Base-by-base conservation (phyloP, 2,797 vertebrate genomes). In the Triplophysa bombifrons region DNA sequence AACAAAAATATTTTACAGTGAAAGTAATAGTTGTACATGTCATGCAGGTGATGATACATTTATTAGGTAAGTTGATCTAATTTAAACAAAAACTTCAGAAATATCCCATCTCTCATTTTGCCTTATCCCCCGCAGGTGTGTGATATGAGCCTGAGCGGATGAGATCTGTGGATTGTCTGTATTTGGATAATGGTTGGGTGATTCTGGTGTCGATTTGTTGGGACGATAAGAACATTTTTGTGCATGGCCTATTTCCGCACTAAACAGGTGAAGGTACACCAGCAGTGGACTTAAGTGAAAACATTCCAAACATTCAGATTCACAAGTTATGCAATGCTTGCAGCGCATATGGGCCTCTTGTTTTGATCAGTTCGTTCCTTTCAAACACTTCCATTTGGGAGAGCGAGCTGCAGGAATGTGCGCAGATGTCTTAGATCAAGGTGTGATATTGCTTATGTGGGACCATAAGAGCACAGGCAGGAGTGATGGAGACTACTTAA, bases 231-330 rank as follows among this genome's bases (percentile, higher is more conserved):
- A 68, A 0, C 17, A 44, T 27, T 67, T 58, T 53, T 84, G 70
- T 68, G 51, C 68, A 72, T 17, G 3, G 30, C 61, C 13, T 22
- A 56, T 11, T 10, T 74, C 19, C 34, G 44, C 75, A 65, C 66
- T 83, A 66, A 83, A 75, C 80, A 86, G 75, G 77, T 87, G 50
- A 80, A 85, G 78, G 76, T 85, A 58, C 71, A 79, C 82, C 76
- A 27, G 17, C 48, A 61, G 67, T 55, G 20, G 34, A 55, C 50
- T 38, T 66, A 19, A 83, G 77, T 10, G 51, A 80, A 34, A 66
- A 70, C 78, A 86, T 88, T 86, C 82, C 82, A 82, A 73, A 73
- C 78, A 85, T 88, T 86, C 83, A 48, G 14, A 68, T 72, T n/a
- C n/a, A 50, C 65, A 74, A n/a, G 46, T 86, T 81, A 84, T 69